phyloP scores from a whole-genome alignment of 2,797 vertebrate genomes.

The Poeciliopsis presidionis region DNA sequence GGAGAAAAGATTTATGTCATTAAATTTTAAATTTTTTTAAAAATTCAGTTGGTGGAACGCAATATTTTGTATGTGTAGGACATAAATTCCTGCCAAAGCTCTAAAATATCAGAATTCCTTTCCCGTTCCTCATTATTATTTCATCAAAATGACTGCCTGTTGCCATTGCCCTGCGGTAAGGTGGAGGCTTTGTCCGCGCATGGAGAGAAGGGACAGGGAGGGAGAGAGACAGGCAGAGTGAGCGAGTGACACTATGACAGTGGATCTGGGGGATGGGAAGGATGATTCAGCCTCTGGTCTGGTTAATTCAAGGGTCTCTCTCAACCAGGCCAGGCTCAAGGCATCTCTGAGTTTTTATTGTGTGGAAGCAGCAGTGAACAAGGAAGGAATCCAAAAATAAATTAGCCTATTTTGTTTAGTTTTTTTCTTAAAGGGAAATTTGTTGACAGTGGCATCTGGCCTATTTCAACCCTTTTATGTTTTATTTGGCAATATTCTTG shows the following conservation, averaged over 20 bases:
- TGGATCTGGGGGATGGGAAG: slow-evolving; percentile 70
- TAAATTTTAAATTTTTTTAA: neutral
- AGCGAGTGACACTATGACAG: slow-evolving; percentile 71
- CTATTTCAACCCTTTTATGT: slow-evolving; percentile 73
- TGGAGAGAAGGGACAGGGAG: slow-evolving; percentile 6
- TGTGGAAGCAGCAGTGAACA: slow-evolving; percentile 64
- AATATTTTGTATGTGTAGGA: neutral
- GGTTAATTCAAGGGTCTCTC: slow-evolving; percentile 68
- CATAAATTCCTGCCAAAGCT: slow-evolving; percentile 23
- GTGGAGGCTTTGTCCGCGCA: slow-evolving; percentile 51
- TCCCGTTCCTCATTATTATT: slow-evolving; percentile 39
- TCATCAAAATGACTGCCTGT: slow-evolving; percentile 67
- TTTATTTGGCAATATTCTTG: slow-evolving; percentile 74
- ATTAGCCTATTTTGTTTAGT: slow-evolving; percentile 59
- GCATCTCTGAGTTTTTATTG: slow-evolving; percentile 55
- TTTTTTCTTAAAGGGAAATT: slow-evolving; percentile 71
- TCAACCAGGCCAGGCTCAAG: slow-evolving; percentile 66
- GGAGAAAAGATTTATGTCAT: neutral
- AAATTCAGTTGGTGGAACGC: neutral
- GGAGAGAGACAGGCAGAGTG: slow-evolving; percentile 30
- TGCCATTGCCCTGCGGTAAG: slow-evolving; percentile 70
- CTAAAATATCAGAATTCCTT: slow-evolving; percentile 42
- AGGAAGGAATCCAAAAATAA: slow-evolving; percentile 74
- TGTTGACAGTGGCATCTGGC: slow-evolving; percentile 75
- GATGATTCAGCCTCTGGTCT: slow-evolving; percentile 75